These are phyloP conservation scores for Drosophila santomea DNA, from an alignment of 1,140 invertebrate species.

Conservation along the genomic window DNA sequence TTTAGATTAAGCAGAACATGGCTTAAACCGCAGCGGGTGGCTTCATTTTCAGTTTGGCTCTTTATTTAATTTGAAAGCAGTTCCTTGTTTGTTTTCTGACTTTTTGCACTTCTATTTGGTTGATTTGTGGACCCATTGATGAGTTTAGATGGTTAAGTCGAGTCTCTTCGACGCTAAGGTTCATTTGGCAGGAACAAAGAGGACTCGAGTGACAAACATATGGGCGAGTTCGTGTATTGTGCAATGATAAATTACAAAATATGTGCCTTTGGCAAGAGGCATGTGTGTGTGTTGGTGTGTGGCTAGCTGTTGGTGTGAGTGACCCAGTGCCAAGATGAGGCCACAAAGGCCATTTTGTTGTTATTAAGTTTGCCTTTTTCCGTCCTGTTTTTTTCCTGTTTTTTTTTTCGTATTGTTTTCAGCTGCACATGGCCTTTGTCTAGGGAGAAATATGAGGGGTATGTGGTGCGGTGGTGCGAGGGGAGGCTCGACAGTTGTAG, in stretches of 20 bases:
- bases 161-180: slow-evolving; percentile 60
- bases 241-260: slow-evolving; percentile 83
- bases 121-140: slow-evolving; percentile 36
- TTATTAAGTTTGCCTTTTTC: slow-evolving; percentile 80
- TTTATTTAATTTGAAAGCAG: slow-evolving; percentile 78
- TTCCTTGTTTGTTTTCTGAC: slow-evolving; percentile 45
- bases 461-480: not conserved
- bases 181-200: slow-evolving; percentile 68
- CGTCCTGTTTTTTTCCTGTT: slow-evolving; percentile 32
- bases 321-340: slow-evolving; percentile 52
- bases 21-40: slow-evolving; percentile 15
- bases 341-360: slow-evolving; percentile 81
- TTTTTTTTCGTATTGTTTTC: slow-evolving; percentile 12
- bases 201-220: slow-evolving; percentile 31
- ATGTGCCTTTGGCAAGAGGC: slow-evolving; percentile 68
- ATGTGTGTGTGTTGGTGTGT: slow-evolving; percentile 19
- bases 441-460: slow-evolving; percentile 12
- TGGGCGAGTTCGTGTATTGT: slow-evolving; percentile 53
- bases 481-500: slow-evolving; percentile 74
- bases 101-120: slow-evolving; percentile 11
- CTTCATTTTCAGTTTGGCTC: slow-evolving; percentile 43
- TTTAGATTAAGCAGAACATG: slow-evolving; percentile 1
- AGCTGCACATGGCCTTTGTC: slow-evolving; percentile 57
- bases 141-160: slow-evolving; percentile 69
- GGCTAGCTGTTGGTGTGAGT: slow-evolving; percentile 17